Evolutionary conservation across 2,888 invertebrate genomes (phyloP).

Genomic region (Eupithecia tripunctaria): DNA sequence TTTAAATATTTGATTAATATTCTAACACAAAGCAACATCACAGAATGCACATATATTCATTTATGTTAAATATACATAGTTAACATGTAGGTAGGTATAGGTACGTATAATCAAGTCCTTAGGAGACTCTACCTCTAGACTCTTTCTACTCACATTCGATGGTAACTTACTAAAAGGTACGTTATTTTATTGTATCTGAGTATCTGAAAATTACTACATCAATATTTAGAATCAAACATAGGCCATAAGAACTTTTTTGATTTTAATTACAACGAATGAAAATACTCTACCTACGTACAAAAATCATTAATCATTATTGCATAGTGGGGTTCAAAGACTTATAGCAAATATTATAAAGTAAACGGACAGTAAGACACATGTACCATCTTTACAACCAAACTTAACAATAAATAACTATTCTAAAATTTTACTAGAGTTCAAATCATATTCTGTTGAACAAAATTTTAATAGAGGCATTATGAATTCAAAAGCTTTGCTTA

Average conservation of each 20-base stretch:
- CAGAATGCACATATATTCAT: conserved; percentile 40
- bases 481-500: too few species aligned
- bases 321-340: not conserved
- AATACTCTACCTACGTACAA: not conserved
- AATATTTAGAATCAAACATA: not conserved
- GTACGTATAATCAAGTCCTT: not conserved
- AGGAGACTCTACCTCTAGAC: not conserved
- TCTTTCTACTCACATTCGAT: not conserved
- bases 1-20: conserved; percentile 30
- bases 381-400: not conserved
- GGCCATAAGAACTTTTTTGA: not conserved
- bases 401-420: not conserved
- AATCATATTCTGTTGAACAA: not conserved
- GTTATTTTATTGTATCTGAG: too few species aligned
- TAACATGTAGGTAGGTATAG: not conserved
- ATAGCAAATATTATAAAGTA: not conserved
- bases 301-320: not conserved
- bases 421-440: not conserved
- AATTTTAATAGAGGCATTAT: not conserved
- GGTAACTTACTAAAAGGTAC: not conserved
- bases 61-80: not conserved
- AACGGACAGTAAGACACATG: not conserved
- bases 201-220: not conserved
- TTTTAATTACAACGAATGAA: not conserved
- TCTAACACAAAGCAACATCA: conserved; percentile 46